These are phyloP conservation scores for Liparis tanakae DNA, from an alignment of 2,797 vertebrate genomes.

Conservation along the genomic window DNA sequence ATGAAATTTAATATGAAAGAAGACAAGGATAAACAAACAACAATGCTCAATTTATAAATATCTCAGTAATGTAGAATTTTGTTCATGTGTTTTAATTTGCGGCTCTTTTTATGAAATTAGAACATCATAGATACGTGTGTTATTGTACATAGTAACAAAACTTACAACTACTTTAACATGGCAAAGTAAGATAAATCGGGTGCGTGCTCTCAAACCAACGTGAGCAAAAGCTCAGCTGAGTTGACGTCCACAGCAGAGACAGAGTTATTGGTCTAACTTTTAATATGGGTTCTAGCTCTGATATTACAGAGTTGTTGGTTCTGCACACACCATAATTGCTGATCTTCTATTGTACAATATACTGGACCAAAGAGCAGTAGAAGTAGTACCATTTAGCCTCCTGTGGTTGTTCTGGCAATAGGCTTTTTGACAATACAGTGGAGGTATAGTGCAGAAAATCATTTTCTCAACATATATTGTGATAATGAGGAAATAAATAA, in stretches of 20 bases:
- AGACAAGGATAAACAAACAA: slow-evolving; percentile 4
- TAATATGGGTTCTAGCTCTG: slow-evolving; percentile 1
- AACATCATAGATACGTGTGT: neutral
- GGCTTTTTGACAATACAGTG: neutral
- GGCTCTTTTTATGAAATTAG: neutral
- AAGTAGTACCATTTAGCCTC: neutral
- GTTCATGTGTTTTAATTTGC: neutral
- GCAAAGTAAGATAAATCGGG: neutral
- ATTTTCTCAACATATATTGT: neutral
- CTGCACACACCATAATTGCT: neutral
- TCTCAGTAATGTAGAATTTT: neutral
- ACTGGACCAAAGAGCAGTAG: neutral
- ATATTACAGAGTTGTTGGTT: neutral
- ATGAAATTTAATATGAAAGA: slow-evolving; percentile 1
- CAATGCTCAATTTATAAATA: neutral
- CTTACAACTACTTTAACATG: neutral
- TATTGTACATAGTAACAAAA: neutral
- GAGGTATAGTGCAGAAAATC: neutral
- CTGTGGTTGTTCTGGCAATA: neutral
- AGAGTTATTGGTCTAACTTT: slow-evolving; percentile 18
- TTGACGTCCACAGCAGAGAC: neutral
- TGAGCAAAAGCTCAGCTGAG: slow-evolving; percentile 3
- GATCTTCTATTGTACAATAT: neutral
- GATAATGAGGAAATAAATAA: neutral
- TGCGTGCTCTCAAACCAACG: neutral